Base-by-base conservation (phyloP, 2,888 invertebrate species). In the Synanthedon myopaeformis region DNA sequence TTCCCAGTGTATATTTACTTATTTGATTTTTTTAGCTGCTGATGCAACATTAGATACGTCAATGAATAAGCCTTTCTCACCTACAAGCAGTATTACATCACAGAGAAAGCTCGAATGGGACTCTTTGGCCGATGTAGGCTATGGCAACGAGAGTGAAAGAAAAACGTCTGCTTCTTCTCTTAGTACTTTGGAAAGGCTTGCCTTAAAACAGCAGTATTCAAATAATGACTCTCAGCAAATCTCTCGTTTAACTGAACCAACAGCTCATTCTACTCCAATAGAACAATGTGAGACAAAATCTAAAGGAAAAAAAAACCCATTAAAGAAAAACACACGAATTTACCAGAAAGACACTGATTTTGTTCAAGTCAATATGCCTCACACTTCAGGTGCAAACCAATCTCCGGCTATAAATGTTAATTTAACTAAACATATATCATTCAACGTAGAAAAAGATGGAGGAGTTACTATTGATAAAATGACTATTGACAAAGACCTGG, bases 91-190 rank as follows among this genome's bases (percentile, higher is more conserved):
- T 67, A 78, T 92, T 0, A 91, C 93, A 52, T 93, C 93, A 0
- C 92, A 91, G 66, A 90, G 92, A 53, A 93, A 92, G 58, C 79
- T 96, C 2, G 96, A 96, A 82, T 96, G 96, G 96, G 96, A 96
- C 72, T 95, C 94, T 42, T 91, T 95, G 23, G 96, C 94, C 0
- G 96, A 96, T 81, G 94, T 96, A 50, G 96, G 96, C 0, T 96
- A 95, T 74, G 89, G 79, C 41, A 90, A 91, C 62, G 88, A 89
- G 59, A 86, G 85, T 66, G 89, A 88, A 13, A 80, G 85, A 28
- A 89, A 89, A 59, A 80, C 79, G 23, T 82, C 85, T 8, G 80
- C 75, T 4, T 84, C 85, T 11, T 79, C 80, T 56, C 71, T 91
- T 13, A 91, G 91, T 62, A 91, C 91, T 3, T 76, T 92, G 60